Conservation (phyloP, 1,140 invertebrate species). For the Phthorimaea operculella region DNA sequence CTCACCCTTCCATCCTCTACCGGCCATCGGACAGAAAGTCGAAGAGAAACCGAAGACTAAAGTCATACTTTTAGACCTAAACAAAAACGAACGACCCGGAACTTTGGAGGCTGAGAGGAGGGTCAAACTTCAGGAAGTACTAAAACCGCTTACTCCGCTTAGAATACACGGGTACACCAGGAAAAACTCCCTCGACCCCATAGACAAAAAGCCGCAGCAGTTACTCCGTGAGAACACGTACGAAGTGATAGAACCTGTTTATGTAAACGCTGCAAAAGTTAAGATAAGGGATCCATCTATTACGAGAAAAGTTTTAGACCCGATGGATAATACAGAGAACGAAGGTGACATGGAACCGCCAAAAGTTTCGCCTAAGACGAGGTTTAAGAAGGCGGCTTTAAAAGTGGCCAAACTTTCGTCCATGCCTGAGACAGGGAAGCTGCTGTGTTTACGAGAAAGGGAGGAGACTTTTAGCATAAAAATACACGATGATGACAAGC, state of each 20-base stretch:
- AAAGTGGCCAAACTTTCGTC: conserved; percentile 48
- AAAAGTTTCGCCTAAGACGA: conserved; percentile 46
- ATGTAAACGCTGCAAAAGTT: conserved; percentile 32
- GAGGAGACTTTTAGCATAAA: conserved; percentile 31
- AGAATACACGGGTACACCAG: conserved; percentile 37
- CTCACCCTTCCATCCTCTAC: conserved; percentile 59
- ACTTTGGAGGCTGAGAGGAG: conserved; percentile 9
- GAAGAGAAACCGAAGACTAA: conserved; percentile 44
- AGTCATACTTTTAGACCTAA: conserved; percentile 51
- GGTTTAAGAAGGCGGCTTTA: conserved; percentile 56
- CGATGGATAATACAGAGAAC: conserved; percentile 13
- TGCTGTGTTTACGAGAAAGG: conserved; percentile 49
- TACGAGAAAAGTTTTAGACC: conserved; percentile 10
- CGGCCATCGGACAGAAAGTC: conserved; percentile 54
- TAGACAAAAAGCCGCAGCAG: conserved; percentile 38
- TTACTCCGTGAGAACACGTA: conserved; percentile 56
- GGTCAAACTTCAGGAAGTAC: conserved; percentile 43
- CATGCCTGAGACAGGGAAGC: conserved; percentile 49
- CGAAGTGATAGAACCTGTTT: conserved; percentile 55
- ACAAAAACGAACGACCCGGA: conserved; percentile 29
- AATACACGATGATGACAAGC: conserved; percentile 25
- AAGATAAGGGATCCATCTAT: conserved; percentile 27
- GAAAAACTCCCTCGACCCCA: conserved; percentile 26
- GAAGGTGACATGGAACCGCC: background rate
- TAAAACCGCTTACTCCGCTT: conserved; percentile 48